Evolutionary conservation across 2,797 vertebrate genomes (phyloP).

Genomic region (Darevskia mixta): DNA sequence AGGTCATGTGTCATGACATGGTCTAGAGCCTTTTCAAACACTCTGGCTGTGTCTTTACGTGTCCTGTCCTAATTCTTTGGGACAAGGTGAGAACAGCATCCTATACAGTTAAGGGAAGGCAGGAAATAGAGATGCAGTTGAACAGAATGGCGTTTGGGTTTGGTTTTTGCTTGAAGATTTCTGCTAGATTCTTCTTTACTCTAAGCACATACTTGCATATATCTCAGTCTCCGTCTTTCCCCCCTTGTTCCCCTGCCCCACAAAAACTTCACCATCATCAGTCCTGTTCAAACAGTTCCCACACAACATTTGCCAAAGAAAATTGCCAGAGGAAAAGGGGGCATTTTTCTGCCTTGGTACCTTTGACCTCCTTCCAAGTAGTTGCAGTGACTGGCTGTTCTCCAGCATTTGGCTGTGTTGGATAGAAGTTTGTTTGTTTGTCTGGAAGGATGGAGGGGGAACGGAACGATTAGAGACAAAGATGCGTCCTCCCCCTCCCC

Average conservation of each 20-base stretch:
- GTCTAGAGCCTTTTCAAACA: neutral
- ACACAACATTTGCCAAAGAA: conserved; percentile 84
- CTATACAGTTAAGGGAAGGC: neutral
- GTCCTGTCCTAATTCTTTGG: neutral
- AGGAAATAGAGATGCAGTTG: too few species aligned
- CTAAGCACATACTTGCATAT: neutral
- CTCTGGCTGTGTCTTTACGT: neutral
- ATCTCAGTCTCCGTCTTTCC: neutral
- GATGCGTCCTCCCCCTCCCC: conserved; percentile 3
- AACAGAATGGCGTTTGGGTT: neutral
- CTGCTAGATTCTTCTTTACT: neutral
- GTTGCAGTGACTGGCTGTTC: conserved; percentile 25
- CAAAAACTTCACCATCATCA: conserved; percentile 50
- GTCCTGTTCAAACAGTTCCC: conserved; percentile 78
- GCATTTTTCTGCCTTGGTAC: conserved; percentile 71
- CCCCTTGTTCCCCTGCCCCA: neutral
- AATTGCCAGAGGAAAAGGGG: conserved; percentile 82
- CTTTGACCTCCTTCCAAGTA: conserved; percentile 62
- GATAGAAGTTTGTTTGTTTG: conserved; percentile 30
- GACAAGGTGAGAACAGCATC: neutral
- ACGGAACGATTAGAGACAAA: conserved; percentile 50
- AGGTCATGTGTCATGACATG: too few species aligned
- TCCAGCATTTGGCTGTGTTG: conserved; percentile 36
- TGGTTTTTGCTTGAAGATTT: neutral
- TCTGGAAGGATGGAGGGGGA: neutral